Percentiles rank a stretch among this genome's conserved stretches.
Evolutionary conservation across 2,888 invertebrate species (phyloP).

Genomic region (Lottia gigantea): DNA sequence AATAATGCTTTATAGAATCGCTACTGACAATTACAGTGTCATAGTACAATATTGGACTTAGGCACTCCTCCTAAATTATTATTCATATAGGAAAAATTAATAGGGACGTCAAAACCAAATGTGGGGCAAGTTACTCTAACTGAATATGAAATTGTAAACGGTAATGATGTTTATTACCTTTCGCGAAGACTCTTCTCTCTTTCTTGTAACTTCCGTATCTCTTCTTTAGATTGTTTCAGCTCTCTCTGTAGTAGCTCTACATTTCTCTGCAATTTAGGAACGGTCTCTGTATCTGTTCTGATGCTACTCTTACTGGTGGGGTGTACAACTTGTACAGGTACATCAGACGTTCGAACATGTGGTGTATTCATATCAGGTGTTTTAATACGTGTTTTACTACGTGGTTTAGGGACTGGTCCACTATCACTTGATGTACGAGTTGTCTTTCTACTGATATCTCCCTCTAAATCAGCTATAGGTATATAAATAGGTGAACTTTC

Average conservation of each 20-base stretch:
- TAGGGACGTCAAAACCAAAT: neutral
- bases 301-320: too few relatives aligned
- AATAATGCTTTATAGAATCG: too few relatives aligned
- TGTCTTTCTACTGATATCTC: neutral
- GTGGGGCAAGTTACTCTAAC: neutral
- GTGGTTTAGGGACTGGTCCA: conserved; percentile 3
- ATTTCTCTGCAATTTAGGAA: conserved; percentile 54
- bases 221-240: conserved; percentile 68
- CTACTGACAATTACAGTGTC: too few relatives aligned
- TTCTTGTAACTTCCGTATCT: conserved; percentile 67
- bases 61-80: too few relatives aligned
- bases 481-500: neutral
- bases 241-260: conserved; percentile 69
- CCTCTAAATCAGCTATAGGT: neutral
- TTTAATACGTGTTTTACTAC: conserved; percentile 14
- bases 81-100: neutral
- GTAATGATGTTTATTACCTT: conserved; percentile 53
- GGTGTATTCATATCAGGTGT: conserved; percentile 5
- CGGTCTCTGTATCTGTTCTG: neutral
- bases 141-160: too few relatives aligned
- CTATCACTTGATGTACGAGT: neutral
- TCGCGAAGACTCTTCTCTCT: conserved; percentile 68
- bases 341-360: neutral
- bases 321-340: neutral
- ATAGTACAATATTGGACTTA: too few relatives aligned